These are phyloP conservation scores for Gallinago media DNA, from an alignment of 2,113 vertebrate species.

Conservation along the genomic window DNA sequence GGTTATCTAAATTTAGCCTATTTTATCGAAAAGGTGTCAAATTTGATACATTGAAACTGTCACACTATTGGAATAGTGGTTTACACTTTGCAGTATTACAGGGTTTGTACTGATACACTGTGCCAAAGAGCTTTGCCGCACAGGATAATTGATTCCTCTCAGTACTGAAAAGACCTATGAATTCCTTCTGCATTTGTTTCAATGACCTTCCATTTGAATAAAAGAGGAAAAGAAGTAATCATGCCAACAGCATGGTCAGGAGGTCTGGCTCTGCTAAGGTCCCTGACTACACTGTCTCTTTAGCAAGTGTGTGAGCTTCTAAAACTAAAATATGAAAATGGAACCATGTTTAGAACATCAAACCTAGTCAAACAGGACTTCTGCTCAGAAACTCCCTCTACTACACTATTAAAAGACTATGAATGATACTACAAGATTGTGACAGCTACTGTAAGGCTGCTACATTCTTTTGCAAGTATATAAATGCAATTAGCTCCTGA, in stretches of 20 bases:
- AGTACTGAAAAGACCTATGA: neutral
- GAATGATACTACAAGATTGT: neutral
- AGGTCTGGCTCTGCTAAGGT: neutral
- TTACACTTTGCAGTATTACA: neutral
- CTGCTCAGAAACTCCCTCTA: neutral
- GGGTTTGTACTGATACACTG: neutral
- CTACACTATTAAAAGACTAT: neutral
- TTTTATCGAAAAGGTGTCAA: slow-evolving; percentile 64
- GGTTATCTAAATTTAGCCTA: slow-evolving; percentile 68
- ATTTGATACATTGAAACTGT: slow-evolving; percentile 43
- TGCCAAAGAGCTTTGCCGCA: slow-evolving; percentile 5
- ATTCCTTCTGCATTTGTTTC: neutral
- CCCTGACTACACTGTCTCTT: neutral
- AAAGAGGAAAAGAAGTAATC: neutral
- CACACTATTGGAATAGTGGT: neutral
- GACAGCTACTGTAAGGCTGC: neutral
- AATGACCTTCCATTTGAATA: slow-evolving; percentile 11
- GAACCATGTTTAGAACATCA: neutral
- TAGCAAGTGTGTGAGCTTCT: neutral
- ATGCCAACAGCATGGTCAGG: neutral
- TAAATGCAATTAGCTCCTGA: neutral
- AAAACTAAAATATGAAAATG: neutral
- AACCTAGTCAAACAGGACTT: neutral
- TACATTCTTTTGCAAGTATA: neutral
- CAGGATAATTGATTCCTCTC: neutral